Percentiles rank a stretch among this genome's conserved stretches.
Conservation (phyloP, 2,888 invertebrate species). For the Pteria penguin region DNA sequence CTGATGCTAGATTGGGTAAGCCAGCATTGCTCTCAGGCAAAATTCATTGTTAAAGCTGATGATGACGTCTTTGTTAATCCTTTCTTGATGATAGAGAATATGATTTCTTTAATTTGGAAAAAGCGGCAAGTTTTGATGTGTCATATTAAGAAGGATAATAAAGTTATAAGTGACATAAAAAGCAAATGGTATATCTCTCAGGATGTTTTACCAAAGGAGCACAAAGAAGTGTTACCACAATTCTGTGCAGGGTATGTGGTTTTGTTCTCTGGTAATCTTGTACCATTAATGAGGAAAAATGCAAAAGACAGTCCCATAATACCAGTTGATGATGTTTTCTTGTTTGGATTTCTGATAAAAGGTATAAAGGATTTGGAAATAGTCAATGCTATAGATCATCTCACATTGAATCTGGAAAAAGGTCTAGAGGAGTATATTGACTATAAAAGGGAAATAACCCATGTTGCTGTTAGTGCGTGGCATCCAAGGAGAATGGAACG, state of each 20-base stretch:
- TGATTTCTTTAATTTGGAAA: constrained; percentile 20
- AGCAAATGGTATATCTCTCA: constrained; percentile 38
- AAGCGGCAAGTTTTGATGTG: constrained; percentile 21
- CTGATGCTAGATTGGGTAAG: constrained; percentile 33
- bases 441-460: neutral
- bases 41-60: constrained; percentile 38
- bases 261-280: constrained; percentile 45
- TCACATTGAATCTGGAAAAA: constrained; percentile 85
- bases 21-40: constrained; percentile 28
- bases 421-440: constrained; percentile 25
- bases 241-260: constrained; percentile 61
- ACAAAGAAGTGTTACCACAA: constrained; percentile 37
- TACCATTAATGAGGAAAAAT: constrained; percentile 50
- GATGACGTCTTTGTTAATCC: constrained; percentile 45
- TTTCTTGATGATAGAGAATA: constrained; percentile 36
- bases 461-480: constrained; percentile 27
- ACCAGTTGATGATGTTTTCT: constrained; percentile 65
- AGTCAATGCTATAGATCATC: constrained; percentile 87
- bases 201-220: constrained; percentile 7
- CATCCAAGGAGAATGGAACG: constrained; percentile 4
- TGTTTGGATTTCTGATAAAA: constrained; percentile 57
- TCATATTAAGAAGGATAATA: constrained; percentile 19
- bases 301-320: constrained; percentile 51
- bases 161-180: constrained; percentile 17
- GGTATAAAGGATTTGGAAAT: constrained; percentile 49